Evolutionary conservation across 2,113 vertebrate genomes (phyloP), one percentile per base, ranked within the genome.

Genomic region (Rhinopomastus cyanomelas): DNA sequence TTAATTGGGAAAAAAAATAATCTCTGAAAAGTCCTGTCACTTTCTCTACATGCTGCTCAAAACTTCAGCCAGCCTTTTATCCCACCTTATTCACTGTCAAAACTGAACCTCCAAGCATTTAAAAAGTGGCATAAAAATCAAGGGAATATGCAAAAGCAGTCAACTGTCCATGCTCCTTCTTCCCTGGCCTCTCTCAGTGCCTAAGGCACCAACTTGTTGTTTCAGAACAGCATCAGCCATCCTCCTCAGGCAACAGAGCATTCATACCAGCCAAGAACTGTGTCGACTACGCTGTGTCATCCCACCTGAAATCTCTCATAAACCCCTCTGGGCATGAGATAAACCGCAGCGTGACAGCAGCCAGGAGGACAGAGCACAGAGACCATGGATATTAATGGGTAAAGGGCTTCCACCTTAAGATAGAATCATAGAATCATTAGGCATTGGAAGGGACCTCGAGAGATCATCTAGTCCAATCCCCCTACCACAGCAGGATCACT

Each of bases 311-410:
- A 77, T 34, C 52, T n/a, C 15, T 52, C 34, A 76, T 65, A n/a
- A 34, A 0, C 2, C 5, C 26, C 52, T 80, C 13, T 52, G 44
- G 64, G 15, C 59, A 72, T 0, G 0, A 39, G 27, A 36, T 55
- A 42, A 49, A 7, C 16, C 25, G 66, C 49, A 87, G 12, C 39
- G 49, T 64, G 55, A 6, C 42, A 69, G 37, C 18, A 75, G n/a
- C 75, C 34, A 30, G 64, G 37, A 82, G 34, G 26, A 44, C 27
- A 71, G n/a, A 56, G 67, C 3, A 18, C 44, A 20, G n/a, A 52
- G 60, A n/a, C 6, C 16, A 44, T 1, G 6, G n/a, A 9, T 20
- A 23, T 68, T 3, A 7, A 11, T 44, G 71, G 60, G 9, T 14
- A 1, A 85, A 82, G 20, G 8, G 36, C 56, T 89, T 65, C 30